Conservation (phyloP, 2,113 vertebrate species). For the Gopherus evgoodei region DNA sequence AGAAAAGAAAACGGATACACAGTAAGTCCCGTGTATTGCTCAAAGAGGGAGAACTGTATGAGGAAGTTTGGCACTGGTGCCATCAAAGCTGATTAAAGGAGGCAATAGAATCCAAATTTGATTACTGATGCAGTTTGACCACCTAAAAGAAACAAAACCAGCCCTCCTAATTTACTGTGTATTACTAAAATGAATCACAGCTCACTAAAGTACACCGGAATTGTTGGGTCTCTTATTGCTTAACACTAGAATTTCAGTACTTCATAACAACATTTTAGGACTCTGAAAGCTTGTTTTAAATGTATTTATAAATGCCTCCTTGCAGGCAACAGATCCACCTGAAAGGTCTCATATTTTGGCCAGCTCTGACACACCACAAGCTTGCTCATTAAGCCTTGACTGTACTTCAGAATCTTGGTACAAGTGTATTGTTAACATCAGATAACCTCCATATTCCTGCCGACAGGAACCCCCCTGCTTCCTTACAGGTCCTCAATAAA, state of each 20-base stretch:
- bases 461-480: not conserved
- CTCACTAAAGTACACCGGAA: constrained; percentile 53
- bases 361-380: not conserved
- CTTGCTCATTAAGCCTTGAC: not conserved
- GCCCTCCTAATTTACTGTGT: constrained; percentile 68
- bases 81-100: constrained; percentile 68
- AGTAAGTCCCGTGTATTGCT: not conserved
- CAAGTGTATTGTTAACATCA: not conserved
- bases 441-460: not conserved
- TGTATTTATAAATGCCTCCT: not conserved
- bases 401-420: not conserved
- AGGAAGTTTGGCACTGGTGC: constrained; percentile 53
- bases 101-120: constrained; percentile 69
- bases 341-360: not conserved
- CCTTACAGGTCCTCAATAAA: not conserved
- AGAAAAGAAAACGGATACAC: constrained; percentile 56
- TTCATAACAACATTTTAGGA: constrained; percentile 30
- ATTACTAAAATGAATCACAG: constrained; percentile 49
- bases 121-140: constrained; percentile 65
- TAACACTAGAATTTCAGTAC: constrained; percentile 55
- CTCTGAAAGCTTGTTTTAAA: constrained; percentile 17
- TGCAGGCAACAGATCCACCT: not conserved
- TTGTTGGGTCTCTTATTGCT: constrained; percentile 48
- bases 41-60: constrained; percentile 51
- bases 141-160: constrained; percentile 56